A percentile compares a stretch with the other conserved stretches of the same genome.
Conservation (phyloP, 2,113 vertebrate genomes). For the Ceyx margarethae region DNA sequence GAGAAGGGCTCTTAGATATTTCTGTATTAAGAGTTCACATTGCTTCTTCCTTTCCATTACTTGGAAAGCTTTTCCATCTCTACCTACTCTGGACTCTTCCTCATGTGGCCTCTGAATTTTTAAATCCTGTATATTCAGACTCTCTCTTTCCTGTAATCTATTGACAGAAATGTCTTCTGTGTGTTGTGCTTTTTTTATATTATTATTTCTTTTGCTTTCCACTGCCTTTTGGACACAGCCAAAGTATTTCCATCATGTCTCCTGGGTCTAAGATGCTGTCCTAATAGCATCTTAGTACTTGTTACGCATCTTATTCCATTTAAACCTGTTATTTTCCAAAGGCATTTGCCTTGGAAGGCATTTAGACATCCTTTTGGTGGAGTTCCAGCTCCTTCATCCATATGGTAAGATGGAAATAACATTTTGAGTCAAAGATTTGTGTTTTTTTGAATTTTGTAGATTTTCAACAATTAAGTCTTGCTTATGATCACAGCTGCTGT, state of each 20-base stretch:
- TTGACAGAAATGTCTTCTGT: neutral
- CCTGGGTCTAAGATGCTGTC: neutral
- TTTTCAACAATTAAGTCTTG: neutral
- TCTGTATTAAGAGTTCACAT: neutral
- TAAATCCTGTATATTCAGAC: neutral
- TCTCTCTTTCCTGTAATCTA: neutral
- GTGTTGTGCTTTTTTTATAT: neutral
- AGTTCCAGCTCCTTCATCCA: conserved; percentile 51
- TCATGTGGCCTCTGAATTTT: neutral
- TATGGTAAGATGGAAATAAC: conserved; percentile 58
- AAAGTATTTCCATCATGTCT: neutral
- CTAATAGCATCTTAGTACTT: neutral
- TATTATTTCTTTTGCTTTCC: neutral
- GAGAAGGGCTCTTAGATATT: neutral
- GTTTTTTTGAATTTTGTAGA: neutral
- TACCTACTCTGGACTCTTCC: neutral
- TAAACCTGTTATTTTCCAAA: conserved; percentile 50
- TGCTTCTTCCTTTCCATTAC: neutral
- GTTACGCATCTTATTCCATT: conserved; percentile 14
- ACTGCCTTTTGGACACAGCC: neutral
- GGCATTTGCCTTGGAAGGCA: conserved; percentile 45
- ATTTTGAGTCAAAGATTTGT: conserved; percentile 25
- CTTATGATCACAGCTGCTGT: neutral
- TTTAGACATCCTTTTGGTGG: conserved; percentile 58
- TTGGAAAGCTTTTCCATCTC: neutral